A percentile compares a stretch with the other conserved stretches of the same genome.
phyloP scores from a whole-genome alignment of 2,113 vertebrate genomes.

The Mobula hypostoma region DNA sequence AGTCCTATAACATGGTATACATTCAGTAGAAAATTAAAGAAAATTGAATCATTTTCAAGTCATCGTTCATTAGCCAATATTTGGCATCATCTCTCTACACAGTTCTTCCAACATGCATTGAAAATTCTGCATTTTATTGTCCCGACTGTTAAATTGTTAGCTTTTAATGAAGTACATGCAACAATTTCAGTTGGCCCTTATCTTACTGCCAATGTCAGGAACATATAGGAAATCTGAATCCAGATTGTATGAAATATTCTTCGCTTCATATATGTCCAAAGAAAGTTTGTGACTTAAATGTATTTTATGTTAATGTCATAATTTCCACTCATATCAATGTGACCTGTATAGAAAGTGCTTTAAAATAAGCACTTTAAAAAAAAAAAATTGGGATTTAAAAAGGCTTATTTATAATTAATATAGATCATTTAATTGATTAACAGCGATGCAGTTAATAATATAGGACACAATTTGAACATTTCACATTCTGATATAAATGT shows the following conservation, averaged over 20 bases:
- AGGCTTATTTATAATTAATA: not conserved
- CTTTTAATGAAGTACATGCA: not conserved
- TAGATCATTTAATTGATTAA: not conserved
- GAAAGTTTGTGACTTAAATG: not conserved
- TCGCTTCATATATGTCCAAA: not conserved
- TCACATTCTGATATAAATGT: conserved; percentile 10
- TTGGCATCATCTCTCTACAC: no score
- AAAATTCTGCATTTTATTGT: not conserved
- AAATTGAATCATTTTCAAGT: not conserved
- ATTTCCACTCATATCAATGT: no score
- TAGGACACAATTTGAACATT: not conserved
- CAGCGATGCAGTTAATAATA: not conserved
- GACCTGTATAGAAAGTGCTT: not conserved
- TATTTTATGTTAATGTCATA: not conserved
- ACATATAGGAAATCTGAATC: not conserved
- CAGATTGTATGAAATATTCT: not conserved
- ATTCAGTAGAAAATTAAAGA: conserved; percentile 3
- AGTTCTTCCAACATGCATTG: not conserved
- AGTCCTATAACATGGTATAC: not conserved
- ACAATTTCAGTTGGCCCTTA: not conserved
- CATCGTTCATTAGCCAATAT: not conserved
- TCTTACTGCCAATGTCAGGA: not conserved
- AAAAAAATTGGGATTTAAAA: no score
- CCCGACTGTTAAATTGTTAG: not conserved
- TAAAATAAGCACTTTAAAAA: not conserved